These are phyloP conservation scores for Corbicula japonica DNA, from an alignment of 2,888 invertebrate genomes.

Conservation along the genomic window DNA sequence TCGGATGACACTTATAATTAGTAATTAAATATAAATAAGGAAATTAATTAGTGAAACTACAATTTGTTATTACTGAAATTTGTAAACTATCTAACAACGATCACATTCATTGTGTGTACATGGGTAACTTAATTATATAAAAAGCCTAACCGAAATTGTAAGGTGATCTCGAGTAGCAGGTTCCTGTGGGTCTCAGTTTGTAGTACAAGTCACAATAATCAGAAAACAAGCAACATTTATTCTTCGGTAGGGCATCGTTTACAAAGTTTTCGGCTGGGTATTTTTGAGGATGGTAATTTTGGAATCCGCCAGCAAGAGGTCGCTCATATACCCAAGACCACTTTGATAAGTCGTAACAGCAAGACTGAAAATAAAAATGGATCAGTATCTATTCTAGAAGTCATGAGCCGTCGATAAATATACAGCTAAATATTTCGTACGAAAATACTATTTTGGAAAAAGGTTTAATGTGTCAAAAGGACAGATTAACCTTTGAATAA, in stretches of 20 bases:
- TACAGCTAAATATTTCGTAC: too few relatives aligned
- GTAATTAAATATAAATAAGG: too few relatives aligned
- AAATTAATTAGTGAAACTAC: too few relatives aligned
- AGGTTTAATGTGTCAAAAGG: too few relatives aligned
- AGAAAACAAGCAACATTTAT: slow-evolving; percentile 25
- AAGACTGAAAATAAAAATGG: slow-evolving; percentile 45
- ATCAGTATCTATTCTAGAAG: too few relatives aligned
- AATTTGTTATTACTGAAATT: too few relatives aligned
- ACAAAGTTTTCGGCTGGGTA: slow-evolving; percentile 3
- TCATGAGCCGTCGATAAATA: too few relatives aligned
- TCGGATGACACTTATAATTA: too few relatives aligned
- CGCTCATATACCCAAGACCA: slow-evolving; percentile 9
- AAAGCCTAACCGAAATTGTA: slow-evolving; percentile 4
- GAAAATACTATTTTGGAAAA: too few relatives aligned
- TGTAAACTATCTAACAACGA: too few relatives aligned
- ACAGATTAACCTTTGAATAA: not conserved
- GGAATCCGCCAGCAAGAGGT: slow-evolving; percentile 30
- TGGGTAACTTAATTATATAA: too few relatives aligned
- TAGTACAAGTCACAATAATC: slow-evolving; percentile 30
- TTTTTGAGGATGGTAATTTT: slow-evolving; percentile 7
- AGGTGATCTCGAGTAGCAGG: slow-evolving; percentile 10
- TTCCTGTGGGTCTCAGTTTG: slow-evolving; percentile 30
- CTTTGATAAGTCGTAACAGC: slow-evolving; percentile 34
- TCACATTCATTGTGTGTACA: too few relatives aligned
- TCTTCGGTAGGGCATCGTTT: slow-evolving; percentile 13